Evolutionary conservation across 2,797 vertebrate species (phyloP), one percentile per base, ranked within the genome.

Genomic region (Crocidura indochinensis): DNA sequence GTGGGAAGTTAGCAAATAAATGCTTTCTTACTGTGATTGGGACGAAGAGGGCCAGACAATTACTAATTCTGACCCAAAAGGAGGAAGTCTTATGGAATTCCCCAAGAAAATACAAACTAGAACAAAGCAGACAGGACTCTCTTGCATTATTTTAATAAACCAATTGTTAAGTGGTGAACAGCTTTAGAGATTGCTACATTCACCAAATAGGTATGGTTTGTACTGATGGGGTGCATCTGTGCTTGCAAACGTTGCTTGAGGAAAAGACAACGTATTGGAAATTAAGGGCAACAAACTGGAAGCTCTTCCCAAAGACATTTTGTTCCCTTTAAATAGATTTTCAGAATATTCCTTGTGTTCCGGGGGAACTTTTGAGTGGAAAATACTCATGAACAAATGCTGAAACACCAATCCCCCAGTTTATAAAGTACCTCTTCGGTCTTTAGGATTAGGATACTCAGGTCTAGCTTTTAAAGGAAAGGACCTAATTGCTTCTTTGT

Each of bases 401-500:
- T 44, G 72, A 82, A 79, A 51, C 84, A 89, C 64, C 65, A 73
- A 91, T 62, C 64, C 74, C 75, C 81, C 77, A 26, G 29, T 83
- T 91, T 90, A 78, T 75, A 85, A 91, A 91, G 73, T 22, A 3
- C 1, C 78, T 95, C 56, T 92, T 90, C 62, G 62, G 31, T 31
- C 49, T 79, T 84, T 91, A 85, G 12, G 62, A 64, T 65, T 74
- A 94, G 94, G 68, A 76, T 94, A 46, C 74, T 77, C 85, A 11
- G 79, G 29, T 22, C 88, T 92, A 92, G 90, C 88, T 92, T 38
- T 94, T 31, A 85, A 74, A 74, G 91, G 77, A 87, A 38, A 87
- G 49, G 81, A 60, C 81, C 83, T 96, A 97, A 97, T 92, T 96
- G 93, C 92, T 95, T 94, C 96, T 96, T 96, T 95, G 94, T 69